Base-by-base conservation (phyloP, 2,113 vertebrate genomes). In the Phaethon lepturus region DNA sequence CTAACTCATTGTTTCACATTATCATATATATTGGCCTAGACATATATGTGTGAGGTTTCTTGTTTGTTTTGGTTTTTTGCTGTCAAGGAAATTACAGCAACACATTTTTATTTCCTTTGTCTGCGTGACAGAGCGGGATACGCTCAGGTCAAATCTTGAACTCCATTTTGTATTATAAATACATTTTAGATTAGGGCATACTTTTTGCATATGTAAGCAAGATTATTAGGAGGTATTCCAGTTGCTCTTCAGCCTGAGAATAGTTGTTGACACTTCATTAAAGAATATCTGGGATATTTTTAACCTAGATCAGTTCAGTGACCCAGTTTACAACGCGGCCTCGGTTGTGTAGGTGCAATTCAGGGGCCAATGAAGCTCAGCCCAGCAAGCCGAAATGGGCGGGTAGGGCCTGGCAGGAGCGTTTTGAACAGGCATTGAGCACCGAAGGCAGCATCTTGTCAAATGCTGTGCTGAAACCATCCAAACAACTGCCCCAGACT, bases 201-300 rank as follows among this genome's bases (percentile, higher is more conserved):
- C 20, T 95, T 96, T 96, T 95, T 96, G 86, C 84, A 79, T 94
- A 91, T 87, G 86, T 73, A 94, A 82, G 84, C 91, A 71, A 76
- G 74, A 95, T 83, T 93, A 47, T 90, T 86, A 74, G 81, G 91
- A 90, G 90, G 45, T 95, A 81, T 96, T 94, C 94, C 20, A 40
- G 91, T 86, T 0, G 0, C 60, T 97, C 75, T 67, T 94, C 88
- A 86, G 95, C 81, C 85, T 90, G 93, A 96, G 87, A 93, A 69
- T 69, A 69, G 77, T 86, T 94, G 86, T 94, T 97, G 95, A 93
- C 95, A 97, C 95, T 95, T 96, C 94, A 95, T 96, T 96, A 97
- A 52, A 63, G 78, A 82, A 83, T 93, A 94, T 96, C 87, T 93
- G 73, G 77, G 94, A 95, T 97, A 91, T 93, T 96, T 96, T 96